Conservation (phyloP, 2,113 vertebrate species). For the Catharus minimus region DNA sequence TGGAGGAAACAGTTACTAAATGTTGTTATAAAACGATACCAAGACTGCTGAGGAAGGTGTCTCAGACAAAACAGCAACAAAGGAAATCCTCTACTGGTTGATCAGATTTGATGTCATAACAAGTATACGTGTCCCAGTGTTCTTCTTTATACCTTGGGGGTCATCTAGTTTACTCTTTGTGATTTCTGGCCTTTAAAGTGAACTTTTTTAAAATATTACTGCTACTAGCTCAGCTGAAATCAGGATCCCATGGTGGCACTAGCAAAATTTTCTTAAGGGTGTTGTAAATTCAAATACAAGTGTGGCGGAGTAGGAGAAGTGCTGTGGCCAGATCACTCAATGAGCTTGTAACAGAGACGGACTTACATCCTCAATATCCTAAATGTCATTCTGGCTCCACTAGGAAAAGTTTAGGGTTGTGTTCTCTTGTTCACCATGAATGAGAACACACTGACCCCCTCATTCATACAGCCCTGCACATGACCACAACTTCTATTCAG, state of each 20-base stretch:
- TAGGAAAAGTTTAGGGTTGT: background rate
- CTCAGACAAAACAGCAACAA: background rate
- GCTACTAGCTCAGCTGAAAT: background rate
- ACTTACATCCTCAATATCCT: background rate
- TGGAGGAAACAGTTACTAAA: background rate
- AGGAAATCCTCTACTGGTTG: background rate
- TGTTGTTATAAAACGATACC: background rate
- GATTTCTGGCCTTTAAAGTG: background rate
- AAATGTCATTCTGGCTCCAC: background rate
- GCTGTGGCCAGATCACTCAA: background rate
- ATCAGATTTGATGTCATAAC: background rate
- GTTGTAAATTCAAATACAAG: background rate
- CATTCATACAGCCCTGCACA: background rate
- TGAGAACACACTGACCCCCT: background rate
- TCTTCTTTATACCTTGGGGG: background rate
- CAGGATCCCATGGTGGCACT: background rate
- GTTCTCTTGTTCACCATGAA: background rate
- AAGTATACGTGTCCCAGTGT: rapidly evolving
- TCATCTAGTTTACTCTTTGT: background rate
- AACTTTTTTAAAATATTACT: background rate
- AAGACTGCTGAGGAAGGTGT: background rate
- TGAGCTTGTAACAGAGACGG: background rate
- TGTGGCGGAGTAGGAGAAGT: background rate
- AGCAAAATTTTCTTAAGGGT: background rate
- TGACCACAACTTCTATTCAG: background rate